phyloP scores from a whole-genome alignment of 2,888 invertebrate genomes.

The Julus scanicus region DNA sequence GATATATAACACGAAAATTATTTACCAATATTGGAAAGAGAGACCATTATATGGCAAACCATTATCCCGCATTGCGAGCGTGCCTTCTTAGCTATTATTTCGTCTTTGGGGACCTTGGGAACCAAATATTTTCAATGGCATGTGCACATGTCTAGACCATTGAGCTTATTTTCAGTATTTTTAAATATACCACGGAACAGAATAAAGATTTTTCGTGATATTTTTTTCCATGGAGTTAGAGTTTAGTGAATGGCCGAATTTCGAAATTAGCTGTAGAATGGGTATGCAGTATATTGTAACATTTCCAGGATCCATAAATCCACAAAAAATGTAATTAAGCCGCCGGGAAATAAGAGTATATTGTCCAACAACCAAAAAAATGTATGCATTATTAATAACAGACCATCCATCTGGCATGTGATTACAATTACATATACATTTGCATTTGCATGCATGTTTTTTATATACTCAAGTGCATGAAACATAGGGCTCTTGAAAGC shows the following conservation, averaged over 20 bases:
- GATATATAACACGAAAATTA: background rate
- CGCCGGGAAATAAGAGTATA: no score
- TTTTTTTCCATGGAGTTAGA: background rate
- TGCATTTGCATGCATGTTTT: no score
- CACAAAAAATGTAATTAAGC: no score
- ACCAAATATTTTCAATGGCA: background rate
- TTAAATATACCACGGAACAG: background rate
- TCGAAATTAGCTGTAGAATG: no score
- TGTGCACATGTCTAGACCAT: background rate
- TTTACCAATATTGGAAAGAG: constrained; percentile 30
- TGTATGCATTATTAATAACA: no score
- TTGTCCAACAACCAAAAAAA: no score
- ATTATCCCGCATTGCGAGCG: constrained; percentile 31
- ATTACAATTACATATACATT: no score
- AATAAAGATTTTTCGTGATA: background rate
- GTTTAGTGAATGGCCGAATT: background rate
- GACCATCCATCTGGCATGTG: no score
- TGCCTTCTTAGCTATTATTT: background rate
- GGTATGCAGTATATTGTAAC: no score
- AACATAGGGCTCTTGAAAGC: no score
- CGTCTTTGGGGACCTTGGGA: constrained; percentile 9
- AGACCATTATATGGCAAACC: background rate
- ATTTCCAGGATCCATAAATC: no score
- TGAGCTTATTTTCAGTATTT: background rate
- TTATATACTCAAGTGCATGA: no score